Base-by-base conservation (phyloP, 2,113 vertebrate species). In the Excalfactoria chinensis region DNA sequence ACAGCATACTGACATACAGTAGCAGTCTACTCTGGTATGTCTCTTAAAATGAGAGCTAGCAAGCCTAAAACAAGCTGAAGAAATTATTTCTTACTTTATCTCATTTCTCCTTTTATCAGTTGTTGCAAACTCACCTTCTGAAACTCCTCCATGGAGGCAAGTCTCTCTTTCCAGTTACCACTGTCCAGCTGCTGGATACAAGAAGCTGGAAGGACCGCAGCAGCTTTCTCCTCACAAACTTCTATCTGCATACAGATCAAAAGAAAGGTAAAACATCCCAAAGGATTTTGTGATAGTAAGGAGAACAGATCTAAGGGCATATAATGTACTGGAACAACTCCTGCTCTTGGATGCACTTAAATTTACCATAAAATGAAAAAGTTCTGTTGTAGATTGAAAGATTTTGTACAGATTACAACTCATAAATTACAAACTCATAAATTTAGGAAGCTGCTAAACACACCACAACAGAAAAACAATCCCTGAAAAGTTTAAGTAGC, bases 71-170 rank as follows among this genome's bases (percentile, higher is more conserved):
- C 51, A 20, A 72, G 12, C 19, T 69, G 13, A 68, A 75, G 28
- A 78, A 68, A 49, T 55, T 17, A 64, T 4, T 51, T 11, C 8
- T n/a, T 62, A 3, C 9, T 55, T 68, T 77, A 76, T 35, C 18
- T 30, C n/a, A 14, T 19, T 8, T 88, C n/a, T 84, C 48, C 49
- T 88, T 58, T 77, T 16, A 67, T 4, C 25, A 40, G 7, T 18
- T 40, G 16, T 34, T 88, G 49, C 5, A 69, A 7, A 71, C 86
- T 43, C 90, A 99, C 99, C 98, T 98, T 99, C 89, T 99, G 99
- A 95, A 99, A 99, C 69, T 99, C 99, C 89, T 99, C 99, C 99
- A 99, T 99, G 96, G 99, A 99, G 53, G 99, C 99, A 91, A 99
- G 98, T 60, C 99, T 98, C 96, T 99, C 99, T 93, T 99, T 99